These are phyloP conservation scores for Sapajus apella DNA, from an alignment of 2,113 vertebrate genomes.

Conservation along the genomic window DNA sequence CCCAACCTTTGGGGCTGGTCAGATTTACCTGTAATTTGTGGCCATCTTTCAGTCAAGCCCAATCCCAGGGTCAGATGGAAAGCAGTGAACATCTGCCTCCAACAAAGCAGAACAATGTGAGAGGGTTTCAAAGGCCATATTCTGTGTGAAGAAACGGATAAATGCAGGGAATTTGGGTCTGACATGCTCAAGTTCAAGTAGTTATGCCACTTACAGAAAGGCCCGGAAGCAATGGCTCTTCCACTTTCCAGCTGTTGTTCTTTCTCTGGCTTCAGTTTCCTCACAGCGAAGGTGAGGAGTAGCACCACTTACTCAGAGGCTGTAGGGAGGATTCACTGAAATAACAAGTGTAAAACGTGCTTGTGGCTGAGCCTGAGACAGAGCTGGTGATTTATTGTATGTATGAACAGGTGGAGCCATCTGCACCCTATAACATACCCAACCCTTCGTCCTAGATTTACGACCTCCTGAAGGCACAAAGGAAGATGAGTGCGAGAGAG, in stretches of 20 bases:
- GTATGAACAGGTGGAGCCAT: not conserved
- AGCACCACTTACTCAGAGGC: not conserved
- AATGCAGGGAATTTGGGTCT: not conserved
- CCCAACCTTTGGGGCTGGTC: not conserved
- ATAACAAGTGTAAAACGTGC: not conserved
- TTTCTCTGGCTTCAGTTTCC: not conserved
- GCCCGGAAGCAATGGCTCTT: not conserved
- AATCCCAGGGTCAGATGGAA: not conserved
- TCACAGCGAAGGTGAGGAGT: not conserved
- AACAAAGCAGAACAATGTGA: not conserved
- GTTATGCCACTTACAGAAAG: not conserved
- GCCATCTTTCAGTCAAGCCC: not conserved
- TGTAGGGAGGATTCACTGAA: not conserved
- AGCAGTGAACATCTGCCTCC: not conserved
- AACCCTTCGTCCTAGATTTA: not conserved
- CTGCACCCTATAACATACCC: not conserved
- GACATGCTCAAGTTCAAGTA: not conserved
- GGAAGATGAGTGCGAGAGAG: not conserved
- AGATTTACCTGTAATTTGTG: not conserved
- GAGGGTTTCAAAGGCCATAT: not conserved
- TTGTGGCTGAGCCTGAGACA: not conserved
- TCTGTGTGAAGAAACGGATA: not conserved
- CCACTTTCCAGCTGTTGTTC: not conserved
- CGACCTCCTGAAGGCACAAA: not conserved
- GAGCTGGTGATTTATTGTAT: not conserved